Evolutionary conservation across 2,888 invertebrate species (phyloP).

Genomic region (Helicoverpa assulta): DNA sequence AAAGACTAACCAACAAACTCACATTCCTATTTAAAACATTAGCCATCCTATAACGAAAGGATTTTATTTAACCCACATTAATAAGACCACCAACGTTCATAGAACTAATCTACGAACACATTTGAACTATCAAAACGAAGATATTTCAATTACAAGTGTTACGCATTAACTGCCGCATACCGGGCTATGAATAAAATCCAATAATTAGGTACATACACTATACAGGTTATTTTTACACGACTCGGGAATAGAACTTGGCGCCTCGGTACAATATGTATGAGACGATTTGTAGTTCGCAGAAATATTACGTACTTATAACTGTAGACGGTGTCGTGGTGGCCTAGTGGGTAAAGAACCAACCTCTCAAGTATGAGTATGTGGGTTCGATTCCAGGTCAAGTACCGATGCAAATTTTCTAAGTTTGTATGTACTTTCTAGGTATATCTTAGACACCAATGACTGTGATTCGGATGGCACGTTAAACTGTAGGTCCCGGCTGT

Average conservation of each 20-base stretch:
- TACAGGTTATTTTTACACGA: constrained; percentile 34
- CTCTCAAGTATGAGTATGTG: too few relatives aligned
- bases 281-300: background rate
- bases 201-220: constrained; percentile 36
- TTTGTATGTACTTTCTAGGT: too few relatives aligned
- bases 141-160: constrained; percentile 20
- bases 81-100: background rate
- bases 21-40: too few relatives aligned
- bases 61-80: background rate
- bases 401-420: too few relatives aligned
- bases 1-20: too few relatives aligned
- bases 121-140: constrained; percentile 25
- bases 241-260: constrained; percentile 19
- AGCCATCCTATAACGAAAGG: too few relatives aligned
- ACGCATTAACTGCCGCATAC: constrained; percentile 23
- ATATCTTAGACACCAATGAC: too few relatives aligned
- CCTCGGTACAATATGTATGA: constrained; percentile 7
- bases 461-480: too few relatives aligned
- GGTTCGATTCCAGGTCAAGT: too few relatives aligned
- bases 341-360: too few relatives aligned
- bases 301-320: background rate
- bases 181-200: constrained; percentile 36
- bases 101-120: background rate
- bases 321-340: too few relatives aligned
- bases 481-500: too few relatives aligned